These are phyloP conservation scores for Catostomus latipinnis DNA, from an alignment of 2,797 vertebrate species.

Conservation along the genomic window DNA sequence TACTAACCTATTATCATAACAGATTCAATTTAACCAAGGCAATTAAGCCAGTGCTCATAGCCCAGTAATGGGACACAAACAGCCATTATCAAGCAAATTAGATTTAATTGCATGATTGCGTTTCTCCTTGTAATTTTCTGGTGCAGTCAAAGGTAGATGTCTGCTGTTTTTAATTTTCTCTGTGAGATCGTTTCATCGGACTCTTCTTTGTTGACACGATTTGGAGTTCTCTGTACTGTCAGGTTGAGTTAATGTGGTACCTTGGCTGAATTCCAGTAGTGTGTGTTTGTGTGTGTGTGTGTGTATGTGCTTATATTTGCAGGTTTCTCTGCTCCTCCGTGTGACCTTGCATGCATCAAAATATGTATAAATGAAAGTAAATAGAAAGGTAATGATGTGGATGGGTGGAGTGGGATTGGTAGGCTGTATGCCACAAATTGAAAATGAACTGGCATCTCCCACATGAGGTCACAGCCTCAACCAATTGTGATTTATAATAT, in stretches of 20 bases:
- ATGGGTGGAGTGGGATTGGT: not conserved
- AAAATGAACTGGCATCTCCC: not conserved
- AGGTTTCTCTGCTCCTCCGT: not conserved
- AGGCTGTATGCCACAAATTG: not conserved
- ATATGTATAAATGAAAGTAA: constrained; percentile 6
- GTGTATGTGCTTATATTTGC: not conserved
- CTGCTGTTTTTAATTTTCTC: constrained; percentile 13
- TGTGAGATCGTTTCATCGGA: not conserved
- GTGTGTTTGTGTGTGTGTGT: not conserved
- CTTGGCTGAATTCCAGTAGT: not conserved
- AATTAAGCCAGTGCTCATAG: constrained; percentile 53
- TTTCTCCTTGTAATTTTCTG: constrained; percentile 48
- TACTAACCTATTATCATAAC: constrained; percentile 43
- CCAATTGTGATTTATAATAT: not conserved
- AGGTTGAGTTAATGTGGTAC: constrained; percentile 8
- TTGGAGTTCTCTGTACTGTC: constrained; percentile 7
- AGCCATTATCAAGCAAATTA: constrained; percentile 53
- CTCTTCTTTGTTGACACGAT: constrained; percentile 24
- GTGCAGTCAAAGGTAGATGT: constrained; percentile 33
- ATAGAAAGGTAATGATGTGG: not conserved
- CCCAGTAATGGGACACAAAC: constrained; percentile 45
- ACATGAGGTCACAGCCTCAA: not conserved
- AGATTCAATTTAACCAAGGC: constrained; percentile 44
- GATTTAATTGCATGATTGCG: constrained; percentile 51
- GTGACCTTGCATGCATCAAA: constrained; percentile 14